phyloP scores from a whole-genome alignment of 2,113 vertebrate genomes.

The Tragelaphus imberbis region DNA sequence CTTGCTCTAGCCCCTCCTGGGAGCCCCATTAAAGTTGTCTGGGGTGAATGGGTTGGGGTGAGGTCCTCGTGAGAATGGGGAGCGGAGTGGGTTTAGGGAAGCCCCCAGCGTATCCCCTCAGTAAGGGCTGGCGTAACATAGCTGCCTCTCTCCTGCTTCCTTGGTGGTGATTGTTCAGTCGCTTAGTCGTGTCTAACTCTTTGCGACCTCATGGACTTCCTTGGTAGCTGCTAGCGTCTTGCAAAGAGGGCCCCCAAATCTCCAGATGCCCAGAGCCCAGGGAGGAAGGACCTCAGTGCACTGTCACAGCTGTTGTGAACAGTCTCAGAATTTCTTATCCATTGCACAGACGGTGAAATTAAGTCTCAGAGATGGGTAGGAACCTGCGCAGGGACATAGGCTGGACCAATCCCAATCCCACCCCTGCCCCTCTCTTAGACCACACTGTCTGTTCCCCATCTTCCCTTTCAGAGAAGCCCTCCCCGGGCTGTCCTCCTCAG shows the following conservation, averaged over 20 bases:
- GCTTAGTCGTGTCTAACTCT: neutral
- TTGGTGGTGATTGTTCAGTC: neutral
- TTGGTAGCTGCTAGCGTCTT: neutral
- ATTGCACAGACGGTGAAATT: neutral
- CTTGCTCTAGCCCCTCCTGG: neutral
- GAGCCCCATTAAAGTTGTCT: neutral
- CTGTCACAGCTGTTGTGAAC: neutral
- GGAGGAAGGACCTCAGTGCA: neutral
- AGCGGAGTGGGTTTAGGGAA: neutral
- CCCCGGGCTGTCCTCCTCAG: slow-evolving; percentile 73
- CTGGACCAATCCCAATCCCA: neutral
- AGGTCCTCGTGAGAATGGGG: neutral
- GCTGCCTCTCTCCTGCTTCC: neutral
- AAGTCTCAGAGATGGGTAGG: neutral
- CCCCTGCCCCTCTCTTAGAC: neutral
- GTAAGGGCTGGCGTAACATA: neutral
- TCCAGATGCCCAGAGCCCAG: neutral
- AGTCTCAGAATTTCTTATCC: neutral
- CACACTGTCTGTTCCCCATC: neutral
- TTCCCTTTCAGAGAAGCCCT: slow-evolving; percentile 75
- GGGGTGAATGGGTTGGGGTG: neutral
- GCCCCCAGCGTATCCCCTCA: neutral
- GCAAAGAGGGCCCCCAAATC: neutral
- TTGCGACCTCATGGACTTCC: neutral
- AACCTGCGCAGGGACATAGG: neutral